A percentile compares a stretch with the other conserved stretches of the same genome.
phyloP scores from a whole-genome alignment of 2,888 invertebrate species.

The Taenaris catops region DNA sequence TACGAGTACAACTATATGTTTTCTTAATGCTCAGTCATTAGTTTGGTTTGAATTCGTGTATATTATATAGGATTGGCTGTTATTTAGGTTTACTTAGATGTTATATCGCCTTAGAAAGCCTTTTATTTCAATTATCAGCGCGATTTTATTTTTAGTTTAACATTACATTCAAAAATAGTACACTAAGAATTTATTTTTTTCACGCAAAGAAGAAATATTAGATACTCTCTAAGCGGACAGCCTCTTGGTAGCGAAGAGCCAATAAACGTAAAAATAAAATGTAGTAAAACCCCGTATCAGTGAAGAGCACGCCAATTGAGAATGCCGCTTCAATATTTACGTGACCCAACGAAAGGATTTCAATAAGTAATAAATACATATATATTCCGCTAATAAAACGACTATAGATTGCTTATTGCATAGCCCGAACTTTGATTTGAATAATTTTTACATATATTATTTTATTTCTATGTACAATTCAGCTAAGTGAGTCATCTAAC shows the following conservation, averaged over 20 bases:
- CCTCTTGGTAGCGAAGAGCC: slow-evolving; percentile 15
- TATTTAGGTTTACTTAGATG: no score
- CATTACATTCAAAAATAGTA: no score
- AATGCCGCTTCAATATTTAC: slow-evolving; percentile 44
- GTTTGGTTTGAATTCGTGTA: no score
- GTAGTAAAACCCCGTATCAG: slow-evolving; percentile 64
- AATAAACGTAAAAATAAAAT: slow-evolving; percentile 36
- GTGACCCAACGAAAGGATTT: slow-evolving; percentile 44
- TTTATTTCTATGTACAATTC: background rate
- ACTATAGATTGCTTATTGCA: slow-evolving; percentile 1
- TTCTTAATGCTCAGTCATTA: no score
- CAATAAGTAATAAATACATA: slow-evolving; percentile 22
- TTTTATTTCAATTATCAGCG: no score
- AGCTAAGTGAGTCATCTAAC: no score
- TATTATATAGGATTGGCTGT: no score
- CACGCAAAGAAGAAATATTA: slow-evolving; percentile 13
- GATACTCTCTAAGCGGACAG: slow-evolving; percentile 11
- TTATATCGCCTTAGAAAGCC: no score
- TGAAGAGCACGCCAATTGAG: slow-evolving; percentile 41
- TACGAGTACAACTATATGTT: no score
- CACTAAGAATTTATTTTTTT: no score
- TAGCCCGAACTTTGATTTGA: background rate
- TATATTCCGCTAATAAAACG: slow-evolving; percentile 3
- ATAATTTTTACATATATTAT: no score
- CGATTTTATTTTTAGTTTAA: no score